These are phyloP conservation scores for Crossaster papposus DNA, from an alignment of 53 echinoderm and acorn worm genomes.

Conservation along the genomic window DNA sequence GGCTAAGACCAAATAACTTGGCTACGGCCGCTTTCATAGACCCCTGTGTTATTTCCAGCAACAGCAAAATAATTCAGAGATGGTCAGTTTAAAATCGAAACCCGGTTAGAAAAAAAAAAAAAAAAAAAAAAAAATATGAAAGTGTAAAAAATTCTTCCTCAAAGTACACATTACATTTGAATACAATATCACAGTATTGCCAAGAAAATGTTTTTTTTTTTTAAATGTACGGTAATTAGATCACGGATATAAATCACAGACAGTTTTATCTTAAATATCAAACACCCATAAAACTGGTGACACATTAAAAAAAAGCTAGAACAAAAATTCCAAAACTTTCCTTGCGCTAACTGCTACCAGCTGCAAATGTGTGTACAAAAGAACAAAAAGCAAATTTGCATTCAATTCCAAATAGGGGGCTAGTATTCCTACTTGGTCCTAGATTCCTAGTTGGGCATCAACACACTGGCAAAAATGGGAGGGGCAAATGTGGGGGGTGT, in stretches of 20 bases:
- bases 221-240: conserved; percentile 20
- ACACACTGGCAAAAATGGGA: neutral
- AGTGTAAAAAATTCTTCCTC: neutral
- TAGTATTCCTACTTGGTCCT: neutral
- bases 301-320: neutral
- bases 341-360: conserved; percentile 4
- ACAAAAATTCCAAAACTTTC: neutral
- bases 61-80: no score
- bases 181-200: conserved; percentile 47
- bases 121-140: neutral
- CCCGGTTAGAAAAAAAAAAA: neutral
- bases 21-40: no score
- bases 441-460: neutral
- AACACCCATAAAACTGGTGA: neutral
- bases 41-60: no score
- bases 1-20: no score
- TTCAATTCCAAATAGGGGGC: neutral
- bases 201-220: conserved; percentile 28
- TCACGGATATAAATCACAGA: neutral
- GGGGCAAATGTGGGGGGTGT: neutral
- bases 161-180: conserved; percentile 30
- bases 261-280: neutral
- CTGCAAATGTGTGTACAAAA: neutral
- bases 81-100: neutral
- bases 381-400: neutral